phyloP scores from a whole-genome alignment of 2,113 vertebrate genomes.

The Delphinus delphis region DNA sequence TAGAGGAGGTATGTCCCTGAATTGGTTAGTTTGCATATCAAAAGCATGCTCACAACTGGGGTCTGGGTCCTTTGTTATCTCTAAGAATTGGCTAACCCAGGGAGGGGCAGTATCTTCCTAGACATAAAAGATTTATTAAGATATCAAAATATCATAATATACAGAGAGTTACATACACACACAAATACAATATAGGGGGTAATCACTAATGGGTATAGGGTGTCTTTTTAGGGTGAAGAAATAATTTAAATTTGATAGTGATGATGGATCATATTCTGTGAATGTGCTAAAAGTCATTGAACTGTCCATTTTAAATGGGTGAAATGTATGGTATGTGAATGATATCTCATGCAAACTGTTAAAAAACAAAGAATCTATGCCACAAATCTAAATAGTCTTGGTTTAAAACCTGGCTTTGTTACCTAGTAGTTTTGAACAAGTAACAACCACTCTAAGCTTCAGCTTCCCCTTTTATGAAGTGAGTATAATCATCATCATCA shows the following conservation, averaged over 20 bases:
- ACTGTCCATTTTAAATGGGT: background rate
- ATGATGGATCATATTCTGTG: background rate
- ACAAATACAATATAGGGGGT: background rate
- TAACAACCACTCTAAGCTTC: background rate
- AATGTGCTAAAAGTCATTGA: background rate
- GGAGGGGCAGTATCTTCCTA: background rate
- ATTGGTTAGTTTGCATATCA: background rate
- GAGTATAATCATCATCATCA: background rate
- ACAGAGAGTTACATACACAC: background rate
- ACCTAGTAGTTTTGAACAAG: background rate
- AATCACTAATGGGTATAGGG: background rate
- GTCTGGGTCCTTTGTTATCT: background rate
- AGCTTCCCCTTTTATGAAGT: background rate
- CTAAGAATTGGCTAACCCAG: background rate
- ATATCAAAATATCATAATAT: background rate
- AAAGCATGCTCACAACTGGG: background rate
- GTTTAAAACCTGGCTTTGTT: background rate
- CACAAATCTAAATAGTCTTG: background rate
- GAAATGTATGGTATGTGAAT: background rate
- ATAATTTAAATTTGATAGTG: background rate
- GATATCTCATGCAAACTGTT: background rate
- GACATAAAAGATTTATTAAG: background rate
- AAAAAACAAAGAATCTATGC: background rate
- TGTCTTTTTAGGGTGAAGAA: background rate
- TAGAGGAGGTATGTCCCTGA: background rate